Evolutionary conservation across 2,888 invertebrate species (phyloP), one percentile per base, ranked within the genome.

Genomic region (Drosophila robusta): DNA sequence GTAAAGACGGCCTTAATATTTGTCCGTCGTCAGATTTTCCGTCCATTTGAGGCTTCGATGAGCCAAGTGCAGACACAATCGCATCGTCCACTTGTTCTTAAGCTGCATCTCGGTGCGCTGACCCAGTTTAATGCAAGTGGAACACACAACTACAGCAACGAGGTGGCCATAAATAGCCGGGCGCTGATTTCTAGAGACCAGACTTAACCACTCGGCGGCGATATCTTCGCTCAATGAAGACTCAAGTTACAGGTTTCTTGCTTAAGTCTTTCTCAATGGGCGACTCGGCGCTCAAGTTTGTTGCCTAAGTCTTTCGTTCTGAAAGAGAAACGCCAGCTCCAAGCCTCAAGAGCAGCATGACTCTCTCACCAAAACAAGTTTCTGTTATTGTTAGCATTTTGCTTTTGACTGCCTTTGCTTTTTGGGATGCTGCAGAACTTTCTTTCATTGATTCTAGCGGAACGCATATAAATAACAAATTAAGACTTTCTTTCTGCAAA

Each of bases 91-190:
- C 75, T 72, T 75, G 75, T 72, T 75, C 74, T 77, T 63, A 55
- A 42, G 60, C 57, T 66, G 78, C 62, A 62, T 47, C 68, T 61
- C 47, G 38, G 54, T 65, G 72, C 80, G 62, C 60, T 90, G 90
- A 90, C 90, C 90, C 89, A 90, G 90, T 90, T 90, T 78, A 58
- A 70, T 75, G 89, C 90, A 90, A 90, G 90, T 90, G 90, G 89
- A 90, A 90, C 90, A 87, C 78, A 88, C 78, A 81, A 66, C 74
- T 49, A 52, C 56, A 69, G 47, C 77, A 46, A 49, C 64, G 66
- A 70, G 67, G 64, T 83, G 81, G 73, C 84, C 82, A 78, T 83
- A 84, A 83, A 86, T 71, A 80, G 83, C 73, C 73, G 69, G 78
- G 49, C 76, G 60, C 49, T 65, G 70, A 78, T 82, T 66, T 75